These are phyloP conservation scores for Shargacucullia verbasci DNA, from an alignment of 2,888 invertebrate genomes.

Conservation along the genomic window DNA sequence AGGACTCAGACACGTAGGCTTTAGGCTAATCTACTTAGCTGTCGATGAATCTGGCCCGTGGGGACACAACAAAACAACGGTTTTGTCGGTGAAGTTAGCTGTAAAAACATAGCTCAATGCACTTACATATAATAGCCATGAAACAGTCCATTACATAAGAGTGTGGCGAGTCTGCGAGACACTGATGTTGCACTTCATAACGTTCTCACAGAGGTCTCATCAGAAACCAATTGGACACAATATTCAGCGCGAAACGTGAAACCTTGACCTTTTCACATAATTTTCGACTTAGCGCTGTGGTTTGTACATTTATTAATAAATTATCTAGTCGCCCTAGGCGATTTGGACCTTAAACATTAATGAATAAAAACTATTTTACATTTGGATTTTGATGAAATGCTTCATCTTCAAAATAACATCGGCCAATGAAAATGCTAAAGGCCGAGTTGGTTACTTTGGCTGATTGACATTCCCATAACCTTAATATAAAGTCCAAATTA, in stretches of 20 bases:
- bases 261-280: conserved; percentile 83
- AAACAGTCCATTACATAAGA: conserved; percentile 25
- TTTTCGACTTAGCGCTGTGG: conserved; percentile 71
- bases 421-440: conserved; percentile 75
- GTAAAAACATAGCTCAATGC: conserved; percentile 3
- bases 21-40: no score
- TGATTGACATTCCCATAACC: conserved; percentile 82
- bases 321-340: conserved; percentile 49
- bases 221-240: conserved; percentile 81
- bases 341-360: conserved; percentile 64
- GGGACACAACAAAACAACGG: no score
- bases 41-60: no score
- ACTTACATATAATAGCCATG: conserved; percentile 16
- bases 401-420: conserved; percentile 73
- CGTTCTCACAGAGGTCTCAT: conserved; percentile 72
- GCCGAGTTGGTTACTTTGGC: conserved; percentile 65
- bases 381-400: conserved; percentile 52
- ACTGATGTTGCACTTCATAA: conserved; percentile 15
- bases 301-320: conserved; percentile 73
- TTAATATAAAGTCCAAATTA: conserved; percentile 57
- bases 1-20: no score
- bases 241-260: conserved; percentile 76
- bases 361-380: conserved; percentile 63
- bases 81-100: no score
- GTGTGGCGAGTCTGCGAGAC: conserved; percentile 3